Base-by-base conservation (phyloP, 2,888 invertebrate species). In the Mactromeris polynyma region DNA sequence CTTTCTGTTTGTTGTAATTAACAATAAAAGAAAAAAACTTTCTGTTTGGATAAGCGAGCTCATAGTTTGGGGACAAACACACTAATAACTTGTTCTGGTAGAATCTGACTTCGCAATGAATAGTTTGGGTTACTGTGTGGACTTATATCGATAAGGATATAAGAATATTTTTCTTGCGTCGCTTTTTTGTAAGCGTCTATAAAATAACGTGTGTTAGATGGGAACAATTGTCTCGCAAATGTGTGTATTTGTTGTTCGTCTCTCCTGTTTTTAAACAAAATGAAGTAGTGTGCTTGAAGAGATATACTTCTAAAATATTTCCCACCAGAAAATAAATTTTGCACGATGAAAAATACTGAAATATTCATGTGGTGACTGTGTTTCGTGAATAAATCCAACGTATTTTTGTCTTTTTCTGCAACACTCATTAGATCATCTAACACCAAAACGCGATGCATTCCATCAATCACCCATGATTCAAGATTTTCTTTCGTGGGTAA, bases 21-120 rank as follows among this genome's bases (percentile, higher is more conserved):
- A 73, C 73, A 83, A 26, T 36, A 83, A 14, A 83, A 80, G 9
- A 64, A 80, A 79, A 1, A 38, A n/a, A 14, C 58, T 85, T 85
- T 80, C 85, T 38, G 80, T 85, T n/a, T 85, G 54, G 54, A 85
- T 64, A 38, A 79, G 40, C 6, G 26, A 3, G 31, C 58, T 80
- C 85, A 85, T 85, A 64, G 80, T 85, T 85, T 85, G 19, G 85
- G 85, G n/a, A 85, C 33, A 85, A 85, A 85, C 40, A 85, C 31
- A 85, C 64, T 85, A 21, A 79, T 40, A 40, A 85, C 80, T 85
- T 85, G 80, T 64, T 40, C 81, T 31, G 85, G 80, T 40, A 85
- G 58, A 80, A 85, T 85, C 3, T 85, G 85, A 40, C 81, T 85
- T 58, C 85, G 36, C 38, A 86, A 82, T 82, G 81, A 69, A 81